Evolutionary conservation across 2,113 vertebrate species (phyloP).

Genomic region (Apodemus speciosus): DNA sequence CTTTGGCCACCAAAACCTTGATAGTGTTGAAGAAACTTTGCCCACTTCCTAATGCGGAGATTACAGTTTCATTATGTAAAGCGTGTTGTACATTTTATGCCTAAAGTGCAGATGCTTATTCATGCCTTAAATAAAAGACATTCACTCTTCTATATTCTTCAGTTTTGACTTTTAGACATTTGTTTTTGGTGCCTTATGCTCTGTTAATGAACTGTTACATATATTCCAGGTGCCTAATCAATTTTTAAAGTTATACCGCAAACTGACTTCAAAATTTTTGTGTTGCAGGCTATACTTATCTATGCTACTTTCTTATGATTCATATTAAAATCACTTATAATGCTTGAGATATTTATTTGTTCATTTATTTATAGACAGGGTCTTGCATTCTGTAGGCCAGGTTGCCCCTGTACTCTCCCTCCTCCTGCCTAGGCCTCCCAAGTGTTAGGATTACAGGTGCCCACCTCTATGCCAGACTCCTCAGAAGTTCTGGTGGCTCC

Average conservation of each 20-base stretch:
- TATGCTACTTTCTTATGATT: background rate
- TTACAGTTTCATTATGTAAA: background rate
- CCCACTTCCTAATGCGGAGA: background rate
- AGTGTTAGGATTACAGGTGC: background rate
- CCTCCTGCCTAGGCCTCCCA: background rate
- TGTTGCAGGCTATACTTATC: background rate
- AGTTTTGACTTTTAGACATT: slow-evolving; percentile 40
- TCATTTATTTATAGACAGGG: background rate
- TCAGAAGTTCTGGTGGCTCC: background rate
- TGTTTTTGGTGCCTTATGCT: slow-evolving; percentile 41
- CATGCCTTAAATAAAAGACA: slow-evolving; percentile 1
- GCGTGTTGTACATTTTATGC: slow-evolving; percentile 7
- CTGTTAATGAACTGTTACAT: slow-evolving; percentile 28
- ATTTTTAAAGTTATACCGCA: background rate
- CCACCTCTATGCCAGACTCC: background rate
- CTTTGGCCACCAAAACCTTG: slow-evolving; percentile 18
- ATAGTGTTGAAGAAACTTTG: slow-evolving; percentile 16
- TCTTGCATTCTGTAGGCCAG: background rate
- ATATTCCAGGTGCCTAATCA: background rate
- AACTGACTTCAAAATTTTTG: slow-evolving; percentile 41
- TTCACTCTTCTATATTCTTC: slow-evolving; percentile 33
- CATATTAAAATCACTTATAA: background rate
- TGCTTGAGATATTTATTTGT: background rate
- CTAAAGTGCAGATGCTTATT: slow-evolving; percentile 48
- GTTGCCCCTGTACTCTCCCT: background rate